These are phyloP conservation scores for Bombyx mori DNA, from an alignment of 1,140 invertebrate species.

Conservation along the genomic window DNA sequence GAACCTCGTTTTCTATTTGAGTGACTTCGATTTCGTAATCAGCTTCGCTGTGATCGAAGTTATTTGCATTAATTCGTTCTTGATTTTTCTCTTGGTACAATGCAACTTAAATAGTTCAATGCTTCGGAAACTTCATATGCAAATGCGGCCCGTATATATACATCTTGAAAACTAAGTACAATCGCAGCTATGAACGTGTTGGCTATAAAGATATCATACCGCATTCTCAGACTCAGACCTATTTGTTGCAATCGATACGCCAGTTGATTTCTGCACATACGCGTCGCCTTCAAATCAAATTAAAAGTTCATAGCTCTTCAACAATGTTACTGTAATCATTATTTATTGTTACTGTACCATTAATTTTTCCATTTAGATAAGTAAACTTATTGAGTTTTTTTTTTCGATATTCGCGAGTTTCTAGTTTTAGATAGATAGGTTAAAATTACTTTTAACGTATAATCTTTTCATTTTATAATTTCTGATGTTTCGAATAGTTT, in stretches of 20 bases:
- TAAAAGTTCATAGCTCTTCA: no score
- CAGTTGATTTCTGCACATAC: background rate
- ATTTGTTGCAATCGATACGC: slow-evolving; percentile 2
- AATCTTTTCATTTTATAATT: no score
- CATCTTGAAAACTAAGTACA: slow-evolving; percentile 17
- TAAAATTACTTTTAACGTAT: no score
- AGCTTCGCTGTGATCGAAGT: slow-evolving; percentile 11
- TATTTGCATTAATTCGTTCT: slow-evolving; percentile 17
- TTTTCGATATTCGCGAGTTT: no score
- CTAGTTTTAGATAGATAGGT: no score
- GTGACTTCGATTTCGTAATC: slow-evolving; percentile 37
- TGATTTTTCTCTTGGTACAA: slow-evolving; percentile 12
- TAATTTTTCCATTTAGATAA: no score
- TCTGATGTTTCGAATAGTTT: no score
- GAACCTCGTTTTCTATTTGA: slow-evolving; percentile 41
- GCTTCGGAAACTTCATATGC: slow-evolving; percentile 31
- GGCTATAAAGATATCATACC: slow-evolving; percentile 32
- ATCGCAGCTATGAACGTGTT: slow-evolving; percentile 37
- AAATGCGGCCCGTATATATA: slow-evolving; percentile 18
- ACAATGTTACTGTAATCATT: no score
- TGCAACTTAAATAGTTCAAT: slow-evolving; percentile 23
- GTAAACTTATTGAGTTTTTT: no score
- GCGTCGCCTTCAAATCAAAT: no score
- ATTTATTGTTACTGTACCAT: no score
- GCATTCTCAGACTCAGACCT: background rate